These are phyloP conservation scores for Rynchops niger DNA, from an alignment of 2,113 vertebrate genomes.

Conservation along the genomic window DNA sequence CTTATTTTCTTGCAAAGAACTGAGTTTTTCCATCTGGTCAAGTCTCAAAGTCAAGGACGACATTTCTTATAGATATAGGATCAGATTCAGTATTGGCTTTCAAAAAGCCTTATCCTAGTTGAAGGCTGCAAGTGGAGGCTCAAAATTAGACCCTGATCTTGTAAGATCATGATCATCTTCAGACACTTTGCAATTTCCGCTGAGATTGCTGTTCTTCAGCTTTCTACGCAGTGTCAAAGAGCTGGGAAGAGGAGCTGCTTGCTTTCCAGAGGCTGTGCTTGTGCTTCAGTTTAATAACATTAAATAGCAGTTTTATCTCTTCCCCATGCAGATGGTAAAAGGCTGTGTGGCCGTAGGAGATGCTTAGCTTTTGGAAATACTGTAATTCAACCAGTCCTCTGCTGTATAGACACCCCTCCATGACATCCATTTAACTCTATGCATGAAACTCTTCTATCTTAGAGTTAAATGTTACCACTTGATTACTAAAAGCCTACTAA, in stretches of 20 bases:
- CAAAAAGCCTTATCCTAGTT: background rate
- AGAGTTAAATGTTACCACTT: background rate
- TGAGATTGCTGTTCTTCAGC: background rate
- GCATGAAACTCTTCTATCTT: background rate
- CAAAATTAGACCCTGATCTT: background rate
- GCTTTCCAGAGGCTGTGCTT: background rate
- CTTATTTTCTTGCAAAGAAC: background rate
- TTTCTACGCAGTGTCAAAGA: background rate
- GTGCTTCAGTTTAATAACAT: background rate
- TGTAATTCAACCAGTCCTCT: background rate
- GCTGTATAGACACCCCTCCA: background rate
- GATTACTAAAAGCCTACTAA: background rate
- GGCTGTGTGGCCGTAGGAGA: background rate
- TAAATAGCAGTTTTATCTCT: background rate
- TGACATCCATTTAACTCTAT: background rate
- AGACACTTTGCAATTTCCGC: background rate
- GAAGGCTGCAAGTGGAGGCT: background rate
- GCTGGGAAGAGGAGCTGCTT: background rate
- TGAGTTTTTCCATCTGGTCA: background rate
- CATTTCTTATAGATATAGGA: background rate
- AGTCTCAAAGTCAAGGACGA: background rate
- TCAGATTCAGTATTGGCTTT: background rate
- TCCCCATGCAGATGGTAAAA: background rate
- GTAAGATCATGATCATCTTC: background rate
- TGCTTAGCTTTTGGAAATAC: background rate